These are phyloP conservation scores for Acrobeloides nanus DNA, from an alignment of 2,888 invertebrate genomes.

Conservation along the genomic window DNA sequence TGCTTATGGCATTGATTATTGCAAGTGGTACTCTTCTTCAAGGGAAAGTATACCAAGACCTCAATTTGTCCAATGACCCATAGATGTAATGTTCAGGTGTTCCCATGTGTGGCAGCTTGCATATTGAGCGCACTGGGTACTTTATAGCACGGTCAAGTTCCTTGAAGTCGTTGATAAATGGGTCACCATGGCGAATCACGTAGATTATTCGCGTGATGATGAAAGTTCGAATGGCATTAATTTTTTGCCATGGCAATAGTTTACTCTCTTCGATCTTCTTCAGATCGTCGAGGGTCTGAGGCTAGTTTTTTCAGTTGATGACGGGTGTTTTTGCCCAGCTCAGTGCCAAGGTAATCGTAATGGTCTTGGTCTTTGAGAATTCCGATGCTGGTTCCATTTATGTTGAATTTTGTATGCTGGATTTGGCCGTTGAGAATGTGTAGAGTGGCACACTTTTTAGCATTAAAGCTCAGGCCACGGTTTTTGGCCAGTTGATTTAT, in stretches of 20 bases:
- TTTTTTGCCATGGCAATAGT: slow-evolving; percentile 12
- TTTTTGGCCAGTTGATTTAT: not conserved
- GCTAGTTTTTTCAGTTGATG: not conserved
- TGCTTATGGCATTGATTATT: too few species aligned
- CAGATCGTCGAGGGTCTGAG: not conserved
- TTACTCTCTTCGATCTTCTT: not conserved
- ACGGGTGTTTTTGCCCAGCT: not conserved
- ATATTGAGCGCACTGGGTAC: too few species aligned
- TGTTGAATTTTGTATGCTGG: not conserved
- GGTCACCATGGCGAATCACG: slow-evolving; percentile 3
- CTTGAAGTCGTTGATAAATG: not conserved
- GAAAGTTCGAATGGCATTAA: slow-evolving; percentile 8
- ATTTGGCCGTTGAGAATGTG: not conserved
- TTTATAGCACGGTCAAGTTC: not conserved
- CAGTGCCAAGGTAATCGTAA: not conserved
- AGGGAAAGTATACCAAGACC: too few species aligned
- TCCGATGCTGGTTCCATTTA: not conserved
- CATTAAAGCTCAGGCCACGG: not conserved
- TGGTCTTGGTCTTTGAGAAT: not conserved
- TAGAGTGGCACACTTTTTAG: not conserved
- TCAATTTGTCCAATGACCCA: too few species aligned
- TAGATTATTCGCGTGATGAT: slow-evolving; percentile 6
- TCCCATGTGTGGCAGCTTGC: too few species aligned
- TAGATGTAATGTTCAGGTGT: too few species aligned
- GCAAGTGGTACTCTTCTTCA: too few species aligned